These are phyloP conservation scores for Danionella dracula DNA, from an alignment of 2,797 vertebrate species.

Conservation along the genomic window DNA sequence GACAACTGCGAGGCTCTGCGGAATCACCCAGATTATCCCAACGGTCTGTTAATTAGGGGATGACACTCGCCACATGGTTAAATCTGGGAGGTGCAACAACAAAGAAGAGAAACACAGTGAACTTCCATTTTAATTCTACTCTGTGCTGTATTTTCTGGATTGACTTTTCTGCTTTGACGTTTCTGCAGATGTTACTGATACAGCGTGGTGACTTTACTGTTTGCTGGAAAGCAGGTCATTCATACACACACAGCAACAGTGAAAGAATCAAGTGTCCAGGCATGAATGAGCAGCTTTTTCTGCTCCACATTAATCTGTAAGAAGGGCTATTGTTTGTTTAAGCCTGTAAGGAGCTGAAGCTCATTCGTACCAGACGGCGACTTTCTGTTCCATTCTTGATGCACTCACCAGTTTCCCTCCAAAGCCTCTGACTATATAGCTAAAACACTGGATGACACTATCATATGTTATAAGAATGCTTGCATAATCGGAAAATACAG, in stretches of 20 bases:
- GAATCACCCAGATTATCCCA: conserved; percentile 62
- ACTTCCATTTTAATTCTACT: background rate
- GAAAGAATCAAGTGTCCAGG: background rate
- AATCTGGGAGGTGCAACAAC: conserved; percentile 1
- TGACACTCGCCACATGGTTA: conserved; percentile 33
- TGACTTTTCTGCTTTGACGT: background rate
- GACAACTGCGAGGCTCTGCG: conserved; percentile 69
- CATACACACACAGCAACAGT: background rate
- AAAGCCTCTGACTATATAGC: background rate
- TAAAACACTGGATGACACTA: too few relatives aligned
- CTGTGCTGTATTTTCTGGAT: too few relatives aligned
- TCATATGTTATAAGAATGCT: too few relatives aligned
- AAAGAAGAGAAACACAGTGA: background rate
- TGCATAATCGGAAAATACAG: too few relatives aligned
- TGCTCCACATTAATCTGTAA: background rate
- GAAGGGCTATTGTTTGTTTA: background rate
- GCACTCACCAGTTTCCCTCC: background rate
- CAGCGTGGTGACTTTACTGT: background rate
- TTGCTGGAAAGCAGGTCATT: background rate
- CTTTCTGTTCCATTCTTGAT: background rate
- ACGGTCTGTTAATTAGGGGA: conserved; percentile 64
- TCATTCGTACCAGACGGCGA: background rate
- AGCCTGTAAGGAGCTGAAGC: conserved; percentile 4
- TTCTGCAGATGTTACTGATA: background rate
- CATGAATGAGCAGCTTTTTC: background rate